Evolutionary conservation across 2,888 invertebrate genomes (phyloP).

Genomic region (Xiphydria camelus): DNA sequence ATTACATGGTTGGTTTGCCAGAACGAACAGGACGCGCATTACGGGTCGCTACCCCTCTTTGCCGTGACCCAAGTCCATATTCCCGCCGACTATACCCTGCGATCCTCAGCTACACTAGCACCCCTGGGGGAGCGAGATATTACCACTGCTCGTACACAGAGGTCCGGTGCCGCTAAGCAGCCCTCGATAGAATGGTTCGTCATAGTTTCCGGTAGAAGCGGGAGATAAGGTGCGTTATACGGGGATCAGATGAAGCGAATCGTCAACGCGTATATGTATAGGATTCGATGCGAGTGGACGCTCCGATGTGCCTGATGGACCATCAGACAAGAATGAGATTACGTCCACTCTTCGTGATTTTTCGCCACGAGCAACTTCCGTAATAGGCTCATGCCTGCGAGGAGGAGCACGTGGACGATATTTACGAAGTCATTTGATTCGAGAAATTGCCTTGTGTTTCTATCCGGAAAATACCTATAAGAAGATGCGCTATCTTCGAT

Average conservation of each 20-base stretch:
- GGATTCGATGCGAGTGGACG: constrained; percentile 6
- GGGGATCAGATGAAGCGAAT: background rate
- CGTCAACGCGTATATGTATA: constrained; percentile 11
- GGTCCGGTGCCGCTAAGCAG: constrained; percentile 17
- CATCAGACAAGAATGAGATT: no score
- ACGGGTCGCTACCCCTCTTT: constrained; percentile 28
- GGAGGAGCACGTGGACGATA: no score
- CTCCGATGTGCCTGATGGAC: constrained; percentile 3
- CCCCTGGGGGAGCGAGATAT: constrained; percentile 9
- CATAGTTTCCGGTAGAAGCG: no score
- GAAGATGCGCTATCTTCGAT: no score
- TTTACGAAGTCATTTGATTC: no score
- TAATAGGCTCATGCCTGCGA: no score
- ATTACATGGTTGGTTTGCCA: constrained; percentile 53
- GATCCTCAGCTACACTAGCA: background rate
- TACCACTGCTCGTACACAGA: background rate
- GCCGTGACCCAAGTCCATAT: background rate
- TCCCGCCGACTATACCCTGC: background rate
- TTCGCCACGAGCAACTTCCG: no score
- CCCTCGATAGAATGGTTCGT: constrained; percentile 28
- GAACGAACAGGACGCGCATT: constrained; percentile 47
- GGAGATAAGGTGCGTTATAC: constrained; percentile 5
- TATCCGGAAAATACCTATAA: no score
- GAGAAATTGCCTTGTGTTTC: no score
- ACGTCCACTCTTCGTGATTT: no score